These are phyloP conservation scores for Apodemia zela DNA, from an alignment of 2,888 invertebrate species.

Conservation along the genomic window DNA sequence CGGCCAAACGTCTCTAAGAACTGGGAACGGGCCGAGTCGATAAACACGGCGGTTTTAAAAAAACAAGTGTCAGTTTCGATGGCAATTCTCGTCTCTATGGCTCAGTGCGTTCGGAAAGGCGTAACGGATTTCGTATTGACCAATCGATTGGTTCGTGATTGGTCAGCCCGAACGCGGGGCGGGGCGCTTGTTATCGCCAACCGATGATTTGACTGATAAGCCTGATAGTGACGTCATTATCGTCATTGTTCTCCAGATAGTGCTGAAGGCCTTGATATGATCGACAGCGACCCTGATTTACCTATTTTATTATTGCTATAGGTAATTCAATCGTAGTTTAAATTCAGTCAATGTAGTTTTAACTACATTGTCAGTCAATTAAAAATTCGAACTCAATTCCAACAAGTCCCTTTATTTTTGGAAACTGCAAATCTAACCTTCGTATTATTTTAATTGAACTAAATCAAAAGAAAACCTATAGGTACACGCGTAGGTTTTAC, in stretches of 20 bases:
- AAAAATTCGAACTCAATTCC: too few species aligned
- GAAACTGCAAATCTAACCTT: neutral
- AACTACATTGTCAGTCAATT: too few species aligned
- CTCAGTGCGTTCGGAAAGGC: slow-evolving; percentile 42
- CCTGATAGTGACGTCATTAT: slow-evolving; percentile 49
- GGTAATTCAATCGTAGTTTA: neutral
- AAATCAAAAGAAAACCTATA: too few species aligned
- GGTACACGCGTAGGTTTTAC: too few species aligned
- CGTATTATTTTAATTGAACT: too few species aligned
- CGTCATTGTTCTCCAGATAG: slow-evolving; percentile 43
- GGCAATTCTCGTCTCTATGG: slow-evolving; percentile 31
- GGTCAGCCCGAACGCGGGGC: slow-evolving; percentile 60
- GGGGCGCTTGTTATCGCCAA: slow-evolving; percentile 56
- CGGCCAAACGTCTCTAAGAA: slow-evolving; percentile 38
- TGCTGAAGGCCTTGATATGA: slow-evolving; percentile 24
- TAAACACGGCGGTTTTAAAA: slow-evolving; percentile 34
- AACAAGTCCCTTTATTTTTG: too few species aligned
- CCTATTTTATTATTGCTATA: neutral
- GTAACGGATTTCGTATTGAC: slow-evolving; percentile 51
- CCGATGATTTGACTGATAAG: slow-evolving; percentile 51
- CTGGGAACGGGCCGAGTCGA: slow-evolving; percentile 41
- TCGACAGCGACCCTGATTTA: slow-evolving; percentile 9
- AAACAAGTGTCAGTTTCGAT: slow-evolving; percentile 33
- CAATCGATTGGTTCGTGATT: slow-evolving; percentile 68
- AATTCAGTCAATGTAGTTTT: too few species aligned